phyloP scores from a whole-genome alignment of 2,797 vertebrate genomes.

The Pantherophis vulpinus region DNA sequence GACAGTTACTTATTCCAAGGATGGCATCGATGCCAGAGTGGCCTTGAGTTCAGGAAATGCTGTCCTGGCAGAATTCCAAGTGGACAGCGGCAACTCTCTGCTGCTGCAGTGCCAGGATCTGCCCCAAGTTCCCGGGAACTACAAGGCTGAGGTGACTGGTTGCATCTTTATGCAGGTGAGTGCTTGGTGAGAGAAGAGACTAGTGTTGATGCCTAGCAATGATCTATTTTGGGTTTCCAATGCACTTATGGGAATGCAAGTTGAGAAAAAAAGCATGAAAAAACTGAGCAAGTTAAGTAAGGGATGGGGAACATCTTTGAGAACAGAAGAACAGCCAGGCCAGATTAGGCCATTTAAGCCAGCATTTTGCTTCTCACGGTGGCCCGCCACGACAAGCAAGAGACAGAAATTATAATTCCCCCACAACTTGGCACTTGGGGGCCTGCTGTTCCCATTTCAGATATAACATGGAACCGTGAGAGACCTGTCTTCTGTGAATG shows the following conservation, averaged over 20 bases:
- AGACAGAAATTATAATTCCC: neutral
- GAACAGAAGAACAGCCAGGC: neutral
- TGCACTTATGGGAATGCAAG: neutral
- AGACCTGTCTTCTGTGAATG: neutral
- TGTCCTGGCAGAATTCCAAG: constrained; percentile 36
- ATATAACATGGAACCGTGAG: neutral
- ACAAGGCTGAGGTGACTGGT: constrained; percentile 7
- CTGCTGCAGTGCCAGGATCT: constrained; percentile 54
- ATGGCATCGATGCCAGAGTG: neutral
- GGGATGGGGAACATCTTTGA: neutral
- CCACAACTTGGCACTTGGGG: neutral
- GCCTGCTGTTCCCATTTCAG: neutral
- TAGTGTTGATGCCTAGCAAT: neutral
- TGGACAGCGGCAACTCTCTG: constrained; percentile 52
- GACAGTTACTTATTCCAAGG: constrained; percentile 37
- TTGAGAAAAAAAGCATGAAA: neutral
- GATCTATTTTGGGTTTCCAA: neutral
- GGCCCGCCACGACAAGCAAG: neutral
- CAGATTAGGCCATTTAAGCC: neutral
- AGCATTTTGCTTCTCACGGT: neutral
- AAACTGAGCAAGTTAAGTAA: neutral
- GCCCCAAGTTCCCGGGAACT: constrained; percentile 51
- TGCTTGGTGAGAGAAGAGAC: neutral
- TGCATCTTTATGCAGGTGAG: constrained; percentile 65
- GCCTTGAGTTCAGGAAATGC: constrained; percentile 14